Base-by-base conservation (phyloP, 2,888 invertebrate species). In the Andrena praecox region DNA sequence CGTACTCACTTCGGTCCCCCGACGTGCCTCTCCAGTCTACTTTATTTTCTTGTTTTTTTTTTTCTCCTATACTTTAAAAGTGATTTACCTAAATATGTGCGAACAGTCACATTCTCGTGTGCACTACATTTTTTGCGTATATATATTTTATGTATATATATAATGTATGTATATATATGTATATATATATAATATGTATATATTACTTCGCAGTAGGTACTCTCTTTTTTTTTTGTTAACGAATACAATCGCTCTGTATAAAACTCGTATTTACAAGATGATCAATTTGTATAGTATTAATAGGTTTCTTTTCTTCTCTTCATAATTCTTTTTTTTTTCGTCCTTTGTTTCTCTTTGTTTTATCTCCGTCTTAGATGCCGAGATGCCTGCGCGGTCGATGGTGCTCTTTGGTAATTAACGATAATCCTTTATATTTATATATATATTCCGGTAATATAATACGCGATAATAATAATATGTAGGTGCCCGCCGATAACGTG, bases 261-360 rank as follows among this genome's bases (percentile, higher is more conserved):
- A 94, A 94, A 93, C 92, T 93, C 91, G 92, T 93, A 93, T 94
- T 88, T 93, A 93, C 93, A 93, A 90, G 92, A 89, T 93, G 92
- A 93, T 90, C 90, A 88, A 87, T 91, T 91, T 91, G 80, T 89
- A 88, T 89, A 88, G 74, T 88, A 88, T 82, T 88, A 87, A 85
- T 88, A 80, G 82, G 88, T 86, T 88, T 85, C 69, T 74, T 77
- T 72, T 62, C 85, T 71, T 84, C 77, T 80, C 74, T 68, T 74
- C 75, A 63, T 42, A 16, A 60, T 64, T 35, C 83, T 77, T 75
- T 74, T 80, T 78, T 77, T 67, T 76, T 48, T 67, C 8, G 50
- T 33, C 63, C 74, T 62, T 24, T 59, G 54, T 70, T 70, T 83
- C 66, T 60, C 69, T 73, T 54, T 85, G 71, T 81, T 74, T 80